These are phyloP conservation scores for Pseudeuparius sepicola DNA, from an alignment of 2,888 invertebrate species.

Conservation along the genomic window DNA sequence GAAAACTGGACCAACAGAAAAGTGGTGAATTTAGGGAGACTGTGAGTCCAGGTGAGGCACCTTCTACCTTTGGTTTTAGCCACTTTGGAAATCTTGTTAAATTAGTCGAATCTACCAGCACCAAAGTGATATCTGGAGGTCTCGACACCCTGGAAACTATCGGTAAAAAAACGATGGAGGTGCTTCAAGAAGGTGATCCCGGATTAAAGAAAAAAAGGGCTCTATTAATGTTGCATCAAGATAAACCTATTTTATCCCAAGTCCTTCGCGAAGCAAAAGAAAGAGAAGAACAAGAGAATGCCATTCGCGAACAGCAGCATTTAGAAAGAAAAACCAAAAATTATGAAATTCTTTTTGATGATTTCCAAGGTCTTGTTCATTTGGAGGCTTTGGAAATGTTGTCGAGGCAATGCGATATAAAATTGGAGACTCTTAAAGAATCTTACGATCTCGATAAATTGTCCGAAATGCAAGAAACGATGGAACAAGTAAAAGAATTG, in stretches of 20 bases:
- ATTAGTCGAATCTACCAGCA: constrained; percentile 55
- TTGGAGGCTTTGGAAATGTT: constrained; percentile 87
- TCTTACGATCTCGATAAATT: constrained; percentile 48
- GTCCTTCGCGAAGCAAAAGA: constrained; percentile 60
- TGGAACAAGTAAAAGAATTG: constrained; percentile 68
- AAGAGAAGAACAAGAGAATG: constrained; percentile 48
- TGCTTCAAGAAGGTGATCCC: constrained; percentile 85
- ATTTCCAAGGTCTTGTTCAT: constrained; percentile 80
- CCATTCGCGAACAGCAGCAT: constrained; percentile 9
- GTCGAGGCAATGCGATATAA: constrained; percentile 68
- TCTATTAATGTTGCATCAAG: constrained; percentile 49
- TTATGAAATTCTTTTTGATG: constrained; percentile 76
- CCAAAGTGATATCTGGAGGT: constrained; percentile 61
- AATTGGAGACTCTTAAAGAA: constrained; percentile 51
- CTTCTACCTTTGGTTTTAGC: constrained; percentile 35
- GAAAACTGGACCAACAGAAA: constrained; percentile 4
- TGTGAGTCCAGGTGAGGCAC: constrained; percentile 2
- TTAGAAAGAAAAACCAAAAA: constrained; percentile 11
- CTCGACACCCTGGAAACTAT: constrained; percentile 84
- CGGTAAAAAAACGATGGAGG: constrained; percentile 92
- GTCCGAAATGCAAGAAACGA: constrained; percentile 60
- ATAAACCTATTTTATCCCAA: constrained; percentile 56
- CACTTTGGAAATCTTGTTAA: constrained; percentile 51
- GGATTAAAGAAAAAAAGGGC: constrained; percentile 71
- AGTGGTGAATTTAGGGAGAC: constrained; percentile 5